These are phyloP conservation scores for Phyllotreta striolata DNA, from an alignment of 2,888 invertebrate species.

Conservation along the genomic window DNA sequence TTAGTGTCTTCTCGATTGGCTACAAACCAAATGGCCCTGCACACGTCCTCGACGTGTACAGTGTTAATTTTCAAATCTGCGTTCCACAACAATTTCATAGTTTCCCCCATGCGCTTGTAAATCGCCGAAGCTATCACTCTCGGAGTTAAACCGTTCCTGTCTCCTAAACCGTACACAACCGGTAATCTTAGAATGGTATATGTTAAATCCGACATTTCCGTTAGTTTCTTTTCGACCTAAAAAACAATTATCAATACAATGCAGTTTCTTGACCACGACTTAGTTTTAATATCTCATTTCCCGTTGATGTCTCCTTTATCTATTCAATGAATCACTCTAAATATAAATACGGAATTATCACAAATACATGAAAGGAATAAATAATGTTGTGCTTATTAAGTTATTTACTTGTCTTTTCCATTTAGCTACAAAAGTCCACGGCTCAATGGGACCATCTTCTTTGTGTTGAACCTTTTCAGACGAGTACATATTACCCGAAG, in stretches of 20 bases:
- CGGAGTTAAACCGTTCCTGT: conserved; percentile 83
- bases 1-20: conserved; percentile 54
- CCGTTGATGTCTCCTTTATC: neutral
- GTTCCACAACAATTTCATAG: conserved; percentile 92
- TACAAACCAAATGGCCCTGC: conserved; percentile 81
- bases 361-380: conserved; percentile 5
- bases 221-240: conserved; percentile 78
- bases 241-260: conserved; percentile 27
- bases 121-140: conserved; percentile 86
- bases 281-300: conserved; percentile 10
- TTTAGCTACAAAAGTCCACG: conserved; percentile 85
- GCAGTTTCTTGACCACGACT: conserved; percentile 20
- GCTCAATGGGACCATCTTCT: conserved; percentile 79
- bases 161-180: conserved; percentile 86
- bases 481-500: conserved; percentile 82
- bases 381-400: too few species aligned
- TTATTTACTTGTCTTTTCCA: conserved; percentile 73
- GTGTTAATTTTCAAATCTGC: conserved; percentile 86
- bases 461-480: conserved; percentile 81
- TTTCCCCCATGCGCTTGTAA: conserved; percentile 86
- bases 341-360: too few species aligned
- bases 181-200: conserved; percentile 85
- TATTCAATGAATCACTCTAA: too few species aligned
- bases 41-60: conserved; percentile 86
- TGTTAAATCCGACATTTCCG: conserved; percentile 71